Conservation (phyloP, 2,797 vertebrate genomes). For the Peromyscus aztecus region DNA sequence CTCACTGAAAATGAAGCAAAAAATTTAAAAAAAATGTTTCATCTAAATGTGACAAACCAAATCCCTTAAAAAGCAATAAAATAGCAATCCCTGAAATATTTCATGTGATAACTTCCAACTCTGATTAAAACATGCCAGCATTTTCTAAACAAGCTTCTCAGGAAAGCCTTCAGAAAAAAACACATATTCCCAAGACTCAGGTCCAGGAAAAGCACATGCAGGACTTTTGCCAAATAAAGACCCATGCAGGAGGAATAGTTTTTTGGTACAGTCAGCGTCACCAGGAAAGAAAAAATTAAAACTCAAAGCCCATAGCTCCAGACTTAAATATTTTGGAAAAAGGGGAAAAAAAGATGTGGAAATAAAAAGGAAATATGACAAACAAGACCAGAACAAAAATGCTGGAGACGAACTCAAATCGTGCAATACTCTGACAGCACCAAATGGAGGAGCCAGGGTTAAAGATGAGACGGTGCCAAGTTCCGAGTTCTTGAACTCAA, state of each 20-base stretch:
- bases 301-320: neutral
- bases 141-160: conserved; percentile 46
- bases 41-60: conserved; percentile 63
- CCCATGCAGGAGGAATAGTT: conserved; percentile 21
- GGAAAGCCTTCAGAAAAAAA: conserved; percentile 35
- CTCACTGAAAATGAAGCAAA: neutral
- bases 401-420: conserved; percentile 46
- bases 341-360: conserved; percentile 67
- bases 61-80: conserved; percentile 51
- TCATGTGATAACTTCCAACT: neutral
- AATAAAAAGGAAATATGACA: conserved; percentile 72
- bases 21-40: neutral
- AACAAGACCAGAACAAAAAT: conserved; percentile 66
- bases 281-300: conserved; percentile 62
- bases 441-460: neutral
- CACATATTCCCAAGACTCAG: conserved; percentile 6
- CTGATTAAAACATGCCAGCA: conserved; percentile 39
- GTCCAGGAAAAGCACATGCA: neutral
- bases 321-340: neutral
- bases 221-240: neutral
- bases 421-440: conserved; percentile 22
- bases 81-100: neutral
- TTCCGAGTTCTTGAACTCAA: conserved; percentile 12
- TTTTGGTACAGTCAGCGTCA: conserved; percentile 53
- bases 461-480: conserved; percentile 56